phyloP scores from a whole-genome alignment of 2,797 vertebrate genomes.

The Liasis olivaceus region DNA sequence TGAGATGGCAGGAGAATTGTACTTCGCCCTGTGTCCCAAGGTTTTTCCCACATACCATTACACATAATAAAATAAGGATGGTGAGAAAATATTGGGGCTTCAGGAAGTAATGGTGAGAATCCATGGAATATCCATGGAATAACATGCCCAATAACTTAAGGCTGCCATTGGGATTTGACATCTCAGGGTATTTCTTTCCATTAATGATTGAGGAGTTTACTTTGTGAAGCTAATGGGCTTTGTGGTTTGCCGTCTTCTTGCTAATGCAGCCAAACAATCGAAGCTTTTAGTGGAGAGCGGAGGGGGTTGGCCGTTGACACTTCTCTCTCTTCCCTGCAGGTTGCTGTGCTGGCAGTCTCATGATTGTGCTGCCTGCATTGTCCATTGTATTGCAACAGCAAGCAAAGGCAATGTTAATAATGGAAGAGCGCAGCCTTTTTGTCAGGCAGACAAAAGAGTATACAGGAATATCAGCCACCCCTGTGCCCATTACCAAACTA shows the following conservation, averaged over 20 bases:
- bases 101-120: background rate
- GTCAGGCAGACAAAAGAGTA: background rate
- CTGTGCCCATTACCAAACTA: background rate
- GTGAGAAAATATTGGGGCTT: background rate
- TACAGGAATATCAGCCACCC: background rate
- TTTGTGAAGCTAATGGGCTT: slow-evolving; percentile 18
- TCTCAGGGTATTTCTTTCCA: background rate
- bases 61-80: background rate
- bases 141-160: background rate
- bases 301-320: background rate
- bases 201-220: slow-evolving; percentile 21
- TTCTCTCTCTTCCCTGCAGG: slow-evolving; percentile 15
- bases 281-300: slow-evolving; percentile 22
- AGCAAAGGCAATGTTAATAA: background rate
- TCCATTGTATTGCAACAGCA: slow-evolving; percentile 25
- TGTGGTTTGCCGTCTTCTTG: slow-evolving; percentile 19
- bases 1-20: background rate
- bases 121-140: background rate
- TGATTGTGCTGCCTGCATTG: slow-evolving; percentile 8
- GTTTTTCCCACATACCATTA: background rate
- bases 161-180: background rate
- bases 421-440: background rate
- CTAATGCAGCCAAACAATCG: slow-evolving; percentile 28
- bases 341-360: slow-evolving; percentile 7
- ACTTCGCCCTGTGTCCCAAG: background rate